These are phyloP conservation scores for Vulpes lagopus DNA, from an alignment of 2,113 vertebrate genomes.

Conservation along the genomic window DNA sequence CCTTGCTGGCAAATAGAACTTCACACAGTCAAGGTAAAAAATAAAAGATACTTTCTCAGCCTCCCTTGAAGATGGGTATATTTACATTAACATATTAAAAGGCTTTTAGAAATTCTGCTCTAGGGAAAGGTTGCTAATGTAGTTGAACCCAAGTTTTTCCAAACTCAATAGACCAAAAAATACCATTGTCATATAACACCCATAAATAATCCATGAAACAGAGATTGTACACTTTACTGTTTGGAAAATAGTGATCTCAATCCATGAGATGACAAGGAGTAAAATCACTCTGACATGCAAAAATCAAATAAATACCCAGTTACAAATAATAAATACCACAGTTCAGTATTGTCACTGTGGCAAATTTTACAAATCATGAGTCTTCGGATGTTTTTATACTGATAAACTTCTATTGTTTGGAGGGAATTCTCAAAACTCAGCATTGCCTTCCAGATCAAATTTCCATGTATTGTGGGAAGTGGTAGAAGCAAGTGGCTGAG, in stretches of 20 bases:
- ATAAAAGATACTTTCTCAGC: neutral
- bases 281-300: neutral
- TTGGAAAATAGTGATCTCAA: neutral
- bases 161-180: neutral
- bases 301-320: neutral
- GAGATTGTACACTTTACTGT: neutral
- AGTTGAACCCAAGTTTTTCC: neutral
- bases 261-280: neutral
- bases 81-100: slow-evolving; percentile 35
- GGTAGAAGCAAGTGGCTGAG: neutral
- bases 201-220: neutral
- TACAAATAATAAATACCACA: neutral
- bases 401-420: neutral
- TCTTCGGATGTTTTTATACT: neutral
- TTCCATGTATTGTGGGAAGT: neutral
- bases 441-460: neutral
- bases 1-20: neutral
- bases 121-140: neutral
- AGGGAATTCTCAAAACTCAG: neutral
- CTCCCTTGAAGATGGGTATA: neutral
- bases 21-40: neutral
- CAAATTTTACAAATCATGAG: neutral
- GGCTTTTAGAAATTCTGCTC: neutral
- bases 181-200: neutral
- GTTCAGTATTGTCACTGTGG: neutral